These are phyloP conservation scores for Mustelus asterias DNA, from an alignment of 2,113 vertebrate genomes.

Conservation along the genomic window DNA sequence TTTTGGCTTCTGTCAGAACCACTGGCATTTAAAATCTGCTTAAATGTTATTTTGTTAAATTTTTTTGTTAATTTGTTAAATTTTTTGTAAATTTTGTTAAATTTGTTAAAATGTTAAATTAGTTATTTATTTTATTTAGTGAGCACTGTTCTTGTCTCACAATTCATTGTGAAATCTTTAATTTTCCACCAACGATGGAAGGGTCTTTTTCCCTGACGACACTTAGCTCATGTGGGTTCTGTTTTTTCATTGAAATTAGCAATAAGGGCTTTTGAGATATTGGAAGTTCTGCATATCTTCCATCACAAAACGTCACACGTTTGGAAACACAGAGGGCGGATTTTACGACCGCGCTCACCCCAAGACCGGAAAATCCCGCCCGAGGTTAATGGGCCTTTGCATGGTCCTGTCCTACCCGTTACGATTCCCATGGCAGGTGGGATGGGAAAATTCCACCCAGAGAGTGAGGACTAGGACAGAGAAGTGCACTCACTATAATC, in stretches of 20 bases:
- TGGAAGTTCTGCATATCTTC: not conserved
- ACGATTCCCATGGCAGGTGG: too few species aligned
- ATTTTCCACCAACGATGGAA: not conserved
- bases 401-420: too few species aligned
- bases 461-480: not conserved
- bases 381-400: too few species aligned
- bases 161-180: not conserved
- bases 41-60: too few species aligned
- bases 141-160: not conserved
- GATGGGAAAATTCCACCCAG: too few species aligned
- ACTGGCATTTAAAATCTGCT: not conserved
- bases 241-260: not conserved
- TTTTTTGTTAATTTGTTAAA: too few species aligned
- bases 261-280: not conserved
- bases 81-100: too few species aligned
- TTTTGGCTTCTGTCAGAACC: not conserved
- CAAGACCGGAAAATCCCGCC: too few species aligned
- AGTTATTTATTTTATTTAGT: not conserved
- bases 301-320: not conserved
- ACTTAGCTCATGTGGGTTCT: not conserved
- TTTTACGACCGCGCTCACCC: too few species aligned
- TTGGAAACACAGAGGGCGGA: not conserved
- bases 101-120: too few species aligned
- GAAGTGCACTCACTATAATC: not conserved
- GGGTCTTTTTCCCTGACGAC: not conserved